These are phyloP conservation scores for cattle (Bos taurus) DNA, from an alignment of 2,113 vertebrate genomes.

Conservation along the genomic window DNA sequence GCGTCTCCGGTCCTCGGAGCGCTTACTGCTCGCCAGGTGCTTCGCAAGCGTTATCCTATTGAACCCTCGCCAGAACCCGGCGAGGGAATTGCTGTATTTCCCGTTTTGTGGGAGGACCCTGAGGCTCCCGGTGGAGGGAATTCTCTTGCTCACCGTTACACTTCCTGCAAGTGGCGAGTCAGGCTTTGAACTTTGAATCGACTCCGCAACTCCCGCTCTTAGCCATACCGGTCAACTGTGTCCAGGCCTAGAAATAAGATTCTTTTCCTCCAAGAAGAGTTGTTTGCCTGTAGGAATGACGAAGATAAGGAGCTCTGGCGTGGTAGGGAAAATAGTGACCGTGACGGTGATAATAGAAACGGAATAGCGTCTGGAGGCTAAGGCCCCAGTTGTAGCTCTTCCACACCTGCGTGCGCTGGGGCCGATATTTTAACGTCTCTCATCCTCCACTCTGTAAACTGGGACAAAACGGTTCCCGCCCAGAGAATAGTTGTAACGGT, in stretches of 20 bases:
- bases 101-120: background rate
- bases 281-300: background rate
- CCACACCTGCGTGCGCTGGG: background rate
- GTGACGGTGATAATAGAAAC: background rate
- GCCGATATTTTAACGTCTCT: background rate
- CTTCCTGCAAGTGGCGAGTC: background rate
- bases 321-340: background rate
- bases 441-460: background rate
- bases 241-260: background rate
- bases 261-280: background rate
- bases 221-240: accelerated
- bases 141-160: background rate
- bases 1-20: background rate
- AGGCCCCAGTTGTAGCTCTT: background rate
- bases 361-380: background rate
- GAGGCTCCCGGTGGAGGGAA: background rate
- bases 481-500: background rate
- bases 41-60: accelerated
- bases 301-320: background rate
- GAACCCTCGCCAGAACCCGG: background rate
- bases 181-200: background rate
- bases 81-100: background rate
- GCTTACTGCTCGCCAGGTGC: background rate
- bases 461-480: background rate
- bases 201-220: background rate